phyloP scores from a whole-genome alignment of 2,113 vertebrate genomes.

The Microcebus jonahi region DNA sequence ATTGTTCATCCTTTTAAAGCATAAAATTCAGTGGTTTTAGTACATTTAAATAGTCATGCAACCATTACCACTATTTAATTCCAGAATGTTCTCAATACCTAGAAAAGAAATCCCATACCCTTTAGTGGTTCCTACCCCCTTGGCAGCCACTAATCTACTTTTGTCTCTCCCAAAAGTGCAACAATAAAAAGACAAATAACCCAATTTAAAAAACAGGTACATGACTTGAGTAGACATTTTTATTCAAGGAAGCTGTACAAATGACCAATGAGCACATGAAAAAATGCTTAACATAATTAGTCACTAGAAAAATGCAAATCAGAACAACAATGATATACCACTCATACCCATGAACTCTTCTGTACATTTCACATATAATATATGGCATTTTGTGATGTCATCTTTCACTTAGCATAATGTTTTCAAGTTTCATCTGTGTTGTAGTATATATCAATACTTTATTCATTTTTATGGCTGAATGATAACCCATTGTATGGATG shows the following conservation, averaged over 20 bases:
- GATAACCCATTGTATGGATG: neutral
- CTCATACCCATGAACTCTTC: neutral
- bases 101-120: neutral
- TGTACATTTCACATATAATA: neutral
- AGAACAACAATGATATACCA: too few relatives aligned
- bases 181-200: too few relatives aligned
- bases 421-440: neutral
- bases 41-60: neutral
- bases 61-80: neutral
- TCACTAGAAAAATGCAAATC: too few relatives aligned
- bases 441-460: neutral
- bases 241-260: too few relatives aligned
- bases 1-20: neutral
- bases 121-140: neutral
- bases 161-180: neutral
- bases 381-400: neutral
- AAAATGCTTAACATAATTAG: too few relatives aligned
- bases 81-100: neutral
- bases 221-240: too few relatives aligned
- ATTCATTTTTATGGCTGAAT: neutral
- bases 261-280: too few relatives aligned
- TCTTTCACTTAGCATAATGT: neutral
- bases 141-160: neutral
- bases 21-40: neutral
- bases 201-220: too few relatives aligned